Evolutionary conservation across 1,140 invertebrate species (phyloP), one percentile per base, ranked within the genome.

Genomic region (Plutomurus gul): DNA sequence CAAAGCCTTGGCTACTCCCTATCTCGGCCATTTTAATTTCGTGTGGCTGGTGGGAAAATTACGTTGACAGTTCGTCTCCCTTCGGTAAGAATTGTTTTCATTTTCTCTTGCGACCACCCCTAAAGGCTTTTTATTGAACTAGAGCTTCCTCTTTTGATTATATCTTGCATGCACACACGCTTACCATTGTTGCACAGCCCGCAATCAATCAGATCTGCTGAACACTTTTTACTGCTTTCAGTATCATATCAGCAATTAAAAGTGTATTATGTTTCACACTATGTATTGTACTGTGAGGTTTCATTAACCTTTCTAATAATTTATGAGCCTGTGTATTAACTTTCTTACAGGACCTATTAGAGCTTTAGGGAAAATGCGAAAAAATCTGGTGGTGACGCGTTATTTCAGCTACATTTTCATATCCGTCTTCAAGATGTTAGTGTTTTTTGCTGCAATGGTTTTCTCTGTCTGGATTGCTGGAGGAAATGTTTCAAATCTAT

Each of bases 11-110:
- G 94, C 88, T 95, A 7, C 93, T 97, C 74, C 95, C 96, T 0
- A 86, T 95, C 0, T 88, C 94, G 0, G 89, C 95, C 7, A 87
- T 97, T 40, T 90, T 96, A 47, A 92, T 96, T 46, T 98, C 96
- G 3, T 90, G 95, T 33, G 93, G 94, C 27, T 98, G 95, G 94
- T 98, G 96, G 96, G 96, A 98, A 87, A 99, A 98, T 87, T 99
- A 95, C 85, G 94, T 96, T 0, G 93, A 94, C 30, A 90, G 90
- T 81, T 90, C 93, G 75, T 95, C 94, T 81, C 91, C 93, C 0
- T 90, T 95, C 77, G 90, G 92, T 89, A 86, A 79, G 40, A 33
- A 39, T 18, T 30, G 1, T 20, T 27, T 27, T 81, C 71, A 75
- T 27, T 65, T 30, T 51, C 18, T n/a, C 46, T 33, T 6, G 37